A percentile compares a stretch with the other conserved stretches of the same genome.
Conservation (phyloP, 2,797 vertebrate species). For the Phoxinus dragarum region DNA sequence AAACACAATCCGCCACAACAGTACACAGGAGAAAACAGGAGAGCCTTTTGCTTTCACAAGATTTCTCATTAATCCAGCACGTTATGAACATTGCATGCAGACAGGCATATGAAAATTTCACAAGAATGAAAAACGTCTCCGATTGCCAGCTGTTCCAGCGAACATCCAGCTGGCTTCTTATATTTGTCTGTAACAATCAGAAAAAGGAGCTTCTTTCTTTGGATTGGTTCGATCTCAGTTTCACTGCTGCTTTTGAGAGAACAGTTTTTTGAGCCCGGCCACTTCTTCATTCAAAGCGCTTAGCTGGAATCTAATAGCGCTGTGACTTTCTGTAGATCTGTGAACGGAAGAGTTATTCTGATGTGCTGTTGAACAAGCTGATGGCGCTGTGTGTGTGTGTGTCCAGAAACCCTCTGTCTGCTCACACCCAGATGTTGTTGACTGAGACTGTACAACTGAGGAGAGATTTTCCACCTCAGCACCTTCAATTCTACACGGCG, state of each 20-base stretch:
- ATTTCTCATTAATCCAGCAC: background rate
- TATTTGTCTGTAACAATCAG: background rate
- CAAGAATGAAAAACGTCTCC: background rate
- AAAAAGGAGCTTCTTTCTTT: background rate
- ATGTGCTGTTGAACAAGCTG: background rate
- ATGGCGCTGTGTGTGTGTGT: background rate
- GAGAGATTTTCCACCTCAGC: conserved; percentile 24
- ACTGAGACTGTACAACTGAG: conserved; percentile 30
- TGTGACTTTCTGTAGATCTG: conserved; percentile 55
- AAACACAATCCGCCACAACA: background rate
- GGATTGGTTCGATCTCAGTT: background rate
- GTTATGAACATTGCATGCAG: background rate
- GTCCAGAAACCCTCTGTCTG: conserved; percentile 56
- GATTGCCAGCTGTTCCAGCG: background rate
- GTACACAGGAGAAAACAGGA: background rate
- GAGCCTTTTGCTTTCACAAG: background rate
- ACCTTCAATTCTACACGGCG: conserved; percentile 67
- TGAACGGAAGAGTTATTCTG: background rate
- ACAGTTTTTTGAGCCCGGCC: conserved; percentile 84
- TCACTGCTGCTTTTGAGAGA: conserved; percentile 78
- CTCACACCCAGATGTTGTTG: conserved; percentile 61
- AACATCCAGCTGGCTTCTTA: background rate
- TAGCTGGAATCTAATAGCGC: conserved; percentile 78
- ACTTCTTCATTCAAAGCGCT: conserved; percentile 82
- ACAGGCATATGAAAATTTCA: background rate